Conservation (phyloP, 2,797 vertebrate species). For the Periparus ater region DNA sequence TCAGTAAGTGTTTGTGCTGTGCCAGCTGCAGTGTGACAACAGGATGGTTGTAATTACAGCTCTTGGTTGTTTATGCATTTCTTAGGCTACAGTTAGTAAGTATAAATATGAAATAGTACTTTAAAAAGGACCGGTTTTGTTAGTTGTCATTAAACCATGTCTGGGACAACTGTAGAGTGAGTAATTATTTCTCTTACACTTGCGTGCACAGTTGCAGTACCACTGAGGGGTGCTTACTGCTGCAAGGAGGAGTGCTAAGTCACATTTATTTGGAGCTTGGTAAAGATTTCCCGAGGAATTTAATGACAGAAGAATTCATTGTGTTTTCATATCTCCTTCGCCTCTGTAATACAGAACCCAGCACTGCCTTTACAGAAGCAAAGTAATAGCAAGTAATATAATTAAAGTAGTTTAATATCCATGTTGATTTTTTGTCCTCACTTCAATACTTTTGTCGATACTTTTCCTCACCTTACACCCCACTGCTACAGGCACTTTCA, state of each 20-base stretch:
- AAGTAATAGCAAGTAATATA: not conserved
- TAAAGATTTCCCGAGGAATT: constrained; percentile 15
- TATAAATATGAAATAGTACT: not conserved
- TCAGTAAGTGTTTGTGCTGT: constrained; percentile 7
- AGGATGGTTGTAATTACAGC: not conserved
- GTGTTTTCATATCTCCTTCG: not conserved
- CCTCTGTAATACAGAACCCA: not conserved
- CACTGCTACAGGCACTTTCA: not conserved
- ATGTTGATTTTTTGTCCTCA: not conserved
- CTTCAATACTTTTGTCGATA: accelerated
- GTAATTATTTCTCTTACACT: constrained; percentile 44
- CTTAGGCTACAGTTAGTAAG: not conserved
- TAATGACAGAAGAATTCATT: constrained; percentile 18
- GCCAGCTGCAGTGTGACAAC: constrained; percentile 41
- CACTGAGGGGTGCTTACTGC: not conserved
- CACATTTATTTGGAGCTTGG: not conserved
- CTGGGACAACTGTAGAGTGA: not conserved
- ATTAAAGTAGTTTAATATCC: not conserved
- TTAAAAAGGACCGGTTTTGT: not conserved
- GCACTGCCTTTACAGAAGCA: not conserved
- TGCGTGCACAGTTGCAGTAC: not conserved
- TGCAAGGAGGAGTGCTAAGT: constrained; percentile 15
- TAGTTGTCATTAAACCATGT: not conserved
- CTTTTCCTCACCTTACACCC: not conserved
- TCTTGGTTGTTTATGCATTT: constrained; percentile 22